Evolutionary conservation across 2,888 invertebrate species (phyloP).

Genomic region (Lasius fuliginosus): DNA sequence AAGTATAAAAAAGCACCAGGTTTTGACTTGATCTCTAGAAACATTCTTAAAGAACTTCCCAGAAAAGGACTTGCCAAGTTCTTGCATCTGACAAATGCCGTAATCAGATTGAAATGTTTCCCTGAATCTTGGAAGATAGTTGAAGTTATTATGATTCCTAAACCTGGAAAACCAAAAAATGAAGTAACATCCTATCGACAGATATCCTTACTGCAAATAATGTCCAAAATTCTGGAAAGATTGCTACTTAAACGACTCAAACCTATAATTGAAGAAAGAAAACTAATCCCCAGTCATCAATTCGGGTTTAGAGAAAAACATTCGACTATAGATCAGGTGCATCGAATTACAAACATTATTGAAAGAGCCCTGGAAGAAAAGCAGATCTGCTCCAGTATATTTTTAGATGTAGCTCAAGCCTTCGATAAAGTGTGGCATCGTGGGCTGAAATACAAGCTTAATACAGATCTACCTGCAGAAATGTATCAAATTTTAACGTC

Average conservation of each 20-base stretch:
- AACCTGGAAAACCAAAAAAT: background rate
- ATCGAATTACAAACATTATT: background rate
- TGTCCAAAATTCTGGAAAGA: background rate
- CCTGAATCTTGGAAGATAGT: background rate
- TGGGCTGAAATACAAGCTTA: no score
- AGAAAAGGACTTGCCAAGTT: background rate
- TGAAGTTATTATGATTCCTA: background rate
- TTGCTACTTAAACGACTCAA: background rate
- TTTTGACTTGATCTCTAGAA: background rate
- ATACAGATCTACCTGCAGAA: no score
- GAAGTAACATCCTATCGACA: background rate
- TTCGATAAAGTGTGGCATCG: no score
- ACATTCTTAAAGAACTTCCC: background rate
- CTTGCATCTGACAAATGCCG: no score
- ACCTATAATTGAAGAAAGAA: background rate
- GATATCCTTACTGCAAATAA: background rate
- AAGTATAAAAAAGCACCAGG: background rate
- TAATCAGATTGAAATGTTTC: no score
- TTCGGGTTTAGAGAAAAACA: background rate
- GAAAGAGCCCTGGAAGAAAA: background rate
- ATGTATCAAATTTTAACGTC: no score
- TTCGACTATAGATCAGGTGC: background rate
- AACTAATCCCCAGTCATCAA: background rate
- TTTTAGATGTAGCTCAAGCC: background rate
- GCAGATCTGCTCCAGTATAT: background rate